Conservation (phyloP, 2,888 invertebrate genomes). For the Dinocampus coccinellae region DNA sequence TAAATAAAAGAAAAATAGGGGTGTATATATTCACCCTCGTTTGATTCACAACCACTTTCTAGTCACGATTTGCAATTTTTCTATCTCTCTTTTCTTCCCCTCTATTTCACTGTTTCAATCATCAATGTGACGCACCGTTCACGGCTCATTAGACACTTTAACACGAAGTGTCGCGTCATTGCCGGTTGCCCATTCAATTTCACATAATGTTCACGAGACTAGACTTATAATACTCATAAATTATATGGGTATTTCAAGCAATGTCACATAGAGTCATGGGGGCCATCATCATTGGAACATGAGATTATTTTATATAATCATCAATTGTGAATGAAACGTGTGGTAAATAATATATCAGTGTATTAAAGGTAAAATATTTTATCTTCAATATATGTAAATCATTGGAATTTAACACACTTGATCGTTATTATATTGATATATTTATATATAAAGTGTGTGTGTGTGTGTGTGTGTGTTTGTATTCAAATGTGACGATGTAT, state of each 20-base stretch:
- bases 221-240: background rate
- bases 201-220: conserved; percentile 5
- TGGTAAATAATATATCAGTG: background rate
- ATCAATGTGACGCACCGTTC: conserved; percentile 15
- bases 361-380: too few relatives aligned
- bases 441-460: too few relatives aligned
- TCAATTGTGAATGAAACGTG: background rate
- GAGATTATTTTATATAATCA: conserved; percentile 15
- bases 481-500: too few relatives aligned
- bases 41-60: conserved; percentile 23
- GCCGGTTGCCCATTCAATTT: conserved; percentile 12
- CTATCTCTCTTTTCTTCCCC: background rate
- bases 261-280: background rate
- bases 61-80: conserved; percentile 29
- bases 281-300: background rate
- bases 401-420: too few relatives aligned
- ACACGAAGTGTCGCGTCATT: conserved; percentile 17
- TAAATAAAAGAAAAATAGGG: conserved; percentile 1
- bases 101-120: too few relatives aligned
- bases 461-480: too few relatives aligned
- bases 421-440: too few relatives aligned
- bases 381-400: too few relatives aligned
- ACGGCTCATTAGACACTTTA: conserved; percentile 32
- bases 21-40: conserved; percentile 12
- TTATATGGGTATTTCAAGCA: background rate